Percentiles rank a stretch among this genome's conserved stretches.
Conservation (phyloP, 2,113 vertebrate genomes). For the Vanacampus margaritifer region DNA sequence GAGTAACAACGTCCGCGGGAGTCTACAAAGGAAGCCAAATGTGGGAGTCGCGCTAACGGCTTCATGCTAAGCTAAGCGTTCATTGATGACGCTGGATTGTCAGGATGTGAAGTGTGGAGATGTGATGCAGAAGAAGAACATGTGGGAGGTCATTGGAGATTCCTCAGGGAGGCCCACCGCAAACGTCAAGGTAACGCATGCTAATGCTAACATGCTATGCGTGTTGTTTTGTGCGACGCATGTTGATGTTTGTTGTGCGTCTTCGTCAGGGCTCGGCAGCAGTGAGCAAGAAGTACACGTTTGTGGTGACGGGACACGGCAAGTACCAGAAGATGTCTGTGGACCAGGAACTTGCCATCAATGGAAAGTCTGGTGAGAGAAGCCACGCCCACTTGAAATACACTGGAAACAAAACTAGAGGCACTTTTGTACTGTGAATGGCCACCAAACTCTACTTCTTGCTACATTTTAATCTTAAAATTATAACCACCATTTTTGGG, state of each 20-base stretch:
- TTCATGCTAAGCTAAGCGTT: constrained; percentile 1
- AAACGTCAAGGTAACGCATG: constrained; percentile 46
- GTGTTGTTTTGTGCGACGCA: not conserved
- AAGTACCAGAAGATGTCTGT: constrained; percentile 88
- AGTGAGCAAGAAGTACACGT: constrained; percentile 83
- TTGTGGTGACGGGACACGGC: constrained; percentile 88
- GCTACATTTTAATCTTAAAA: not conserved
- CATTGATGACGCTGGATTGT: not conserved
- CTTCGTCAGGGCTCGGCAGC: constrained; percentile 65
- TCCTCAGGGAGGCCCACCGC: constrained; percentile 37
- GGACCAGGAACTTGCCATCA: constrained; percentile 53
- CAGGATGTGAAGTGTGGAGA: constrained; percentile 90
- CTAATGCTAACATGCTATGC: not conserved
- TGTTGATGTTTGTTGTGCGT: not conserved
- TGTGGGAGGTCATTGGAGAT: constrained; percentile 86
- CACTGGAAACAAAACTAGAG: not conserved
- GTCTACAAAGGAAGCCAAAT: not conserved
- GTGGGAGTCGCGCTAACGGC: not conserved
- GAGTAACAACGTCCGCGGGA: constrained; percentile 30
- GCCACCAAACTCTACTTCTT: not conserved
- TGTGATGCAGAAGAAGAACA: constrained; percentile 84
- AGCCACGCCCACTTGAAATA: not conserved
- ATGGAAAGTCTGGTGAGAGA: constrained; percentile 56
- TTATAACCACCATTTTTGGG: too few relatives aligned
- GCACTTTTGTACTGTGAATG: not conserved